These are phyloP conservation scores for Scylla paramamosain DNA, from an alignment of 1,140 invertebrate species.

Conservation along the genomic window DNA sequence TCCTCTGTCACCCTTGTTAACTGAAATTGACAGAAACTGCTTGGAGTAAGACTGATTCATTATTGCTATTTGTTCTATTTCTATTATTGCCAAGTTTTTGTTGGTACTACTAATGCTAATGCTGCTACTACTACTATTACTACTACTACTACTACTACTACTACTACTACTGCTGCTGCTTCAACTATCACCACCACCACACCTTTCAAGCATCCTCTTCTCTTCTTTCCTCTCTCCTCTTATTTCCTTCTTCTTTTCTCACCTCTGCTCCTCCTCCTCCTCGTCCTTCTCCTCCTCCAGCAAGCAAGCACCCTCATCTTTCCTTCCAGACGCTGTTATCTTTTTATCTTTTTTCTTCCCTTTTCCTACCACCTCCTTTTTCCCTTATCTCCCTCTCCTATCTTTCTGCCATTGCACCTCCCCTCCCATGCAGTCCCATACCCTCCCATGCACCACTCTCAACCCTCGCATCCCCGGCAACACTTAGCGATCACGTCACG, in stretches of 20 bases:
- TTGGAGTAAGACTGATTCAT: no score
- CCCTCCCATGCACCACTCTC: no score
- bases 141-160: conserved; percentile 23
- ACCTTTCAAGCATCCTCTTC: background rate
- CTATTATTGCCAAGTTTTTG: no score
- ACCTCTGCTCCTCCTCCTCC: no score
- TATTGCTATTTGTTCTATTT: no score
- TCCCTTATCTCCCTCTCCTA: conserved; percentile 6
- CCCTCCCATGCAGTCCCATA: background rate
- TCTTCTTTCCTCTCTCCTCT: no score
- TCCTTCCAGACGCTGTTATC: background rate
- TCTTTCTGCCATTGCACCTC: background rate
- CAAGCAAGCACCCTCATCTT: background rate
- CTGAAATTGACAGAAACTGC: no score
- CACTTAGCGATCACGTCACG: no score
- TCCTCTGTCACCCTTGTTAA: no score
- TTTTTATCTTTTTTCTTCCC: background rate
- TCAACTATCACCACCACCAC: background rate
- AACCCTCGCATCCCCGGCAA: no score
- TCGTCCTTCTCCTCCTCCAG: no score
- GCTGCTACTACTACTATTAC: background rate
- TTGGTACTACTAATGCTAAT: background rate
- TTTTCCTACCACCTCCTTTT: background rate
- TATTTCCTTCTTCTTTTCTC: no score
- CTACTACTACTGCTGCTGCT: conserved; percentile 21